These are phyloP conservation scores for Isotomurus palustris DNA, from an alignment of 2,888 invertebrate species.

Conservation along the genomic window DNA sequence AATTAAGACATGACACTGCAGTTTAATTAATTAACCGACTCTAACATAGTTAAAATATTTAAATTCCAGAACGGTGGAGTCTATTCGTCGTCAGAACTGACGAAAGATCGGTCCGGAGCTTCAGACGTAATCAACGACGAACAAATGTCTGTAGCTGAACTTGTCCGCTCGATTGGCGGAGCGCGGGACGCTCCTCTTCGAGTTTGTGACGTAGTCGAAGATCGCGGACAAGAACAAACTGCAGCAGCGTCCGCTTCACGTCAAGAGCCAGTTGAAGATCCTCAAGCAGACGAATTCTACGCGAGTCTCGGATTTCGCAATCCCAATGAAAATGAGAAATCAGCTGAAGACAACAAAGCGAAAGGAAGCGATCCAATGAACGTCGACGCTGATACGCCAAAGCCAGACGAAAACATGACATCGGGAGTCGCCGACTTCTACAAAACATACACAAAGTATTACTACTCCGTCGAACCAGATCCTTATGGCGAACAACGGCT, in stretches of 20 bases:
- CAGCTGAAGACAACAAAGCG: neutral
- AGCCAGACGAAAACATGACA: constrained; percentile 11
- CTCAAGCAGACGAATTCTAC: constrained; percentile 41
- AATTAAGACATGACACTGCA: neutral
- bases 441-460: constrained; percentile 35
- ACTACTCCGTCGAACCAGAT: constrained; percentile 35
- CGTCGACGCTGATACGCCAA: neutral
- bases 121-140: neutral
- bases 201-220: constrained; percentile 38
- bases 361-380: neutral
- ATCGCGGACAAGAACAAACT: constrained; percentile 18
- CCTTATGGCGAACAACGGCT: constrained; percentile 35
- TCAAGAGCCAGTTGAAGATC: constrained; percentile 23
- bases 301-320: constrained; percentile 41
- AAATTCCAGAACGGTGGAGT: constrained; percentile 3
- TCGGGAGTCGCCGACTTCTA: constrained; percentile 41
- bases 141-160: constrained; percentile 34
- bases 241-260: too few species aligned
- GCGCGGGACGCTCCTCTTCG: constrained; percentile 39
- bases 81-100: constrained; percentile 5
- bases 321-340: constrained; percentile 6
- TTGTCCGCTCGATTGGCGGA: constrained; percentile 44
- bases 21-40: neutral
- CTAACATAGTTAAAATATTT: neutral
- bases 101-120: neutral